A percentile compares a stretch with the other conserved stretches of the same genome.
Evolutionary conservation across 2,888 invertebrate genomes (phyloP).

Genomic region (Ligdia adustata): DNA sequence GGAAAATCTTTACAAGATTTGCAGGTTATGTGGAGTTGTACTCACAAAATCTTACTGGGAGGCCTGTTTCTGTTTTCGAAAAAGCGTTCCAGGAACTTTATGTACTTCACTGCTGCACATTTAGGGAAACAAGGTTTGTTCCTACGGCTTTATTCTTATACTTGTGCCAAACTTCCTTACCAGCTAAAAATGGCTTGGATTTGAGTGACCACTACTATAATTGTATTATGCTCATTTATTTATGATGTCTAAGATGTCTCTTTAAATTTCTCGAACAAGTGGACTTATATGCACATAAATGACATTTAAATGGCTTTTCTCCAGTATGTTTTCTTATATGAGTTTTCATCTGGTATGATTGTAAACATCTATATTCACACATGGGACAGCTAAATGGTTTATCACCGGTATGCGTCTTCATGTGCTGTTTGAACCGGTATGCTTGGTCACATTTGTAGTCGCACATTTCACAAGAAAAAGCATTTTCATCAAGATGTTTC

Average conservation of each 20-base stretch:
- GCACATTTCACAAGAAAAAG: constrained; percentile 1
- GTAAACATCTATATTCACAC: not conserved
- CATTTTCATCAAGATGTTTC: constrained; percentile 1
- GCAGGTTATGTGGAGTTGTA: too few species aligned
- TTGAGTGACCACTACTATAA: too few species aligned
- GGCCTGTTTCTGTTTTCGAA: too few species aligned
- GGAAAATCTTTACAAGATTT: too few species aligned
- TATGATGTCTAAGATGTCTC: constrained; percentile 13
- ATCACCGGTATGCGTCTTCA: not conserved
- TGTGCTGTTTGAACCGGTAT: constrained; percentile 1
- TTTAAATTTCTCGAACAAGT: constrained; percentile 9
- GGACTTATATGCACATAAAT: not conserved
- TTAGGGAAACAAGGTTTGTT: too few species aligned
- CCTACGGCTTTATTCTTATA: too few species aligned
- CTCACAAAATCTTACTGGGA: too few species aligned
- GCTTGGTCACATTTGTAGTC: constrained; percentile 1
- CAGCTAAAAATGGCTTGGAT: too few species aligned
- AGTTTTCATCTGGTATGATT: constrained; percentile 1
- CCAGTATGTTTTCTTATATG: constrained; percentile 10
- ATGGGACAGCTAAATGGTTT: constrained; percentile 7
- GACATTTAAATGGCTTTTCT: constrained; percentile 6
- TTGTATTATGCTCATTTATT: too few species aligned
- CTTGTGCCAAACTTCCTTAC: too few species aligned
- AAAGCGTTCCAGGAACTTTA: too few species aligned
- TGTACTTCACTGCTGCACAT: too few species aligned